A percentile compares a stretch with the other conserved stretches of the same genome.
Conservation (phyloP, 2,888 invertebrate species). For the Mythimna vitellina region DNA sequence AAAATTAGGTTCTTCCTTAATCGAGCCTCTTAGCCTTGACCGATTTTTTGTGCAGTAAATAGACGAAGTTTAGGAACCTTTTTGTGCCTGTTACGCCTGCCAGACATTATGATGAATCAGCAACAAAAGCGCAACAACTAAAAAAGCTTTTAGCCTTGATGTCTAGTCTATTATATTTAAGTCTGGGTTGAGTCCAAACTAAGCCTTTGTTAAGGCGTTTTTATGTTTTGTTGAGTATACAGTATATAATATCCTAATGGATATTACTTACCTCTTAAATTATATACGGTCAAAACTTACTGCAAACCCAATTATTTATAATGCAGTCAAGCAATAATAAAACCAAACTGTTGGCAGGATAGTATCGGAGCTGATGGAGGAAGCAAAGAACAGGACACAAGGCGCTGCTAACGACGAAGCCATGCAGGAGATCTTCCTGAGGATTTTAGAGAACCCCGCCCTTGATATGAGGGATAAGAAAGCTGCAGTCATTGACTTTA, state of each 20-base stretch:
- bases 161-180: slow-evolving; percentile 9
- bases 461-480: slow-evolving; percentile 95
- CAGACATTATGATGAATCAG: slow-evolving; percentile 24
- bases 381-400: slow-evolving; percentile 90
- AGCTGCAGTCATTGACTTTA: slow-evolving; percentile 96
- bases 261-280: background rate
- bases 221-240: slow-evolving; percentile 14
- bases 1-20: slow-evolving; percentile 30
- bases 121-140: slow-evolving; percentile 21
- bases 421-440: slow-evolving; percentile 93
- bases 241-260: background rate
- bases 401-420: slow-evolving; percentile 91
- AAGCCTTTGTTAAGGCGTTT: slow-evolving; percentile 8
- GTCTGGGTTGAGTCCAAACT: slow-evolving; percentile 1
- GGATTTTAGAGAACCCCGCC: slow-evolving; percentile 93
- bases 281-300: background rate
- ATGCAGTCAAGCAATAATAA: slow-evolving; percentile 45
- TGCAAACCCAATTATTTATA: slow-evolving; percentile 1
- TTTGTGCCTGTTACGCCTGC: slow-evolving; percentile 17
- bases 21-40: slow-evolving; percentile 31
- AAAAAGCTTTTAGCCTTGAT: slow-evolving; percentile 37
- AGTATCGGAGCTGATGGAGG: slow-evolving; percentile 94
- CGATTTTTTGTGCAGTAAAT: slow-evolving; percentile 33
- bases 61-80: slow-evolving; percentile 33
- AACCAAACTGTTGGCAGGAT: slow-evolving; percentile 88